These are phyloP conservation scores for Oligia fasciuncula DNA, from an alignment of 2,888 invertebrate species.

Conservation along the genomic window DNA sequence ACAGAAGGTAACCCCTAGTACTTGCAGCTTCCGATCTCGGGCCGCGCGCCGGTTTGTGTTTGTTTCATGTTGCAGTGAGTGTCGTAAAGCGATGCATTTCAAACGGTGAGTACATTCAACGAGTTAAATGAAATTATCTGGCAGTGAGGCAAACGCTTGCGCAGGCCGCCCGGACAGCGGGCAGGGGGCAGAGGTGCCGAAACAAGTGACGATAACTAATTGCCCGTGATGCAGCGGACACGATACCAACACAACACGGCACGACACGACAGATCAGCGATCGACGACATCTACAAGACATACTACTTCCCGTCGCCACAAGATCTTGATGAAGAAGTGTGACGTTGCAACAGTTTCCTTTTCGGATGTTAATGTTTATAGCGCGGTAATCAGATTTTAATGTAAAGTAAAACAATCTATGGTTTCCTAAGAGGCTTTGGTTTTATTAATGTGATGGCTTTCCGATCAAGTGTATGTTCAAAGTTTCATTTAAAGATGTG, in stretches of 20 bases:
- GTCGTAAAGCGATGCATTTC: slow-evolving; percentile 41
- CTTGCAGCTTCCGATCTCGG: too few relatives aligned
- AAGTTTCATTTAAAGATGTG: background rate
- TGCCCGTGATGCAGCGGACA: slow-evolving; percentile 4
- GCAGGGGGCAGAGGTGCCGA: slow-evolving; percentile 4
- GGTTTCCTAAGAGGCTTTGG: background rate
- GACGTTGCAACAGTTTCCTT: slow-evolving; percentile 1
- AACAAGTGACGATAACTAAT: slow-evolving; percentile 6
- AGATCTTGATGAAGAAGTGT: background rate
- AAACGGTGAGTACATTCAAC: slow-evolving; percentile 13
- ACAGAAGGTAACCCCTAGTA: background rate
- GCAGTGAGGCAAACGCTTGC: slow-evolving; percentile 41
- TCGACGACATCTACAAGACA: background rate
- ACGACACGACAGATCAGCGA: background rate
- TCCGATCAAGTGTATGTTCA: background rate
- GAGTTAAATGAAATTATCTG: slow-evolving; percentile 50
- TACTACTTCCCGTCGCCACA: background rate
- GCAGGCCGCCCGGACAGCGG: slow-evolving; percentile 10
- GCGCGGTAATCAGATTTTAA: background rate
- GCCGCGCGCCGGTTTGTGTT: background rate
- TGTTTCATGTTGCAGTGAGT: slow-evolving; percentile 16
- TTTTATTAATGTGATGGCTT: background rate
- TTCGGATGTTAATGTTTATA: background rate
- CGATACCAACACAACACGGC: background rate
- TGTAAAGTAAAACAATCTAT: background rate